These are phyloP conservation scores for Rhinogobio ventralis DNA, from an alignment of 2,797 vertebrate species.

Conservation along the genomic window DNA sequence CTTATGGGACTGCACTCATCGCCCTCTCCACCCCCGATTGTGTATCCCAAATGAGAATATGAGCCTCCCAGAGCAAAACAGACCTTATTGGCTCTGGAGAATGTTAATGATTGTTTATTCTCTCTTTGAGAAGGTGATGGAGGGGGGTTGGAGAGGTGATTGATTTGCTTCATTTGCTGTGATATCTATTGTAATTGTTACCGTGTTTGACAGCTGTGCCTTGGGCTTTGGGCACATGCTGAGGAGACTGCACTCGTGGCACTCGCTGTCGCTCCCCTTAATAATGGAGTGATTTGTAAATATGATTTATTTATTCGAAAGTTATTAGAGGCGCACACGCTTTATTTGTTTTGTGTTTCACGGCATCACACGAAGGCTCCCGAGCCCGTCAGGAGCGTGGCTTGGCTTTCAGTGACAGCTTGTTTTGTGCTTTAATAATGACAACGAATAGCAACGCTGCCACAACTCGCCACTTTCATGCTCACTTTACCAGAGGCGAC, in stretches of 20 bases:
- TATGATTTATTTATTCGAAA: conserved; percentile 62
- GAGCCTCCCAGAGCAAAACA: conserved; percentile 55
- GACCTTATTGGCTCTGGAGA: conserved; percentile 54
- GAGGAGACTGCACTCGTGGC: conserved; percentile 49
- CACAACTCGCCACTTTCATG: conserved; percentile 66
- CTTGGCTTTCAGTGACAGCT: conserved; percentile 68
- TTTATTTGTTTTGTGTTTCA: conserved; percentile 63
- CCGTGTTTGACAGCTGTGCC: conserved; percentile 65
- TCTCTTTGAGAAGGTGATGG: conserved; percentile 52
- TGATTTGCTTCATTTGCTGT: conserved; percentile 76
- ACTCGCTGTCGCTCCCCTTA: conserved; percentile 54
- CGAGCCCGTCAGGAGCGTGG: conserved; percentile 57
- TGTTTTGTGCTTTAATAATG: conserved; percentile 71
- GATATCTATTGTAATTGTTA: conserved; percentile 69
- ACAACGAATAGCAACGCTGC: conserved; percentile 60
- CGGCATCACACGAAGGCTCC: conserved; percentile 54
- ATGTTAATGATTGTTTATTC: conserved; percentile 65
- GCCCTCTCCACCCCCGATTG: conserved; percentile 56
- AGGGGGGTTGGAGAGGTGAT: conserved; percentile 63
- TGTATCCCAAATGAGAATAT: conserved; percentile 65
- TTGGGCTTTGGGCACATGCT: conserved; percentile 49
- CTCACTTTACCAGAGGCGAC: conserved; percentile 70
- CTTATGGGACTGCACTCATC: conserved; percentile 47
- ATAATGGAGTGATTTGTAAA: conserved; percentile 69
- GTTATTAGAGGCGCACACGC: conserved; percentile 60